Conservation (phyloP, 2,113 vertebrate species). For the Nothoprocta pentlandii region DNA sequence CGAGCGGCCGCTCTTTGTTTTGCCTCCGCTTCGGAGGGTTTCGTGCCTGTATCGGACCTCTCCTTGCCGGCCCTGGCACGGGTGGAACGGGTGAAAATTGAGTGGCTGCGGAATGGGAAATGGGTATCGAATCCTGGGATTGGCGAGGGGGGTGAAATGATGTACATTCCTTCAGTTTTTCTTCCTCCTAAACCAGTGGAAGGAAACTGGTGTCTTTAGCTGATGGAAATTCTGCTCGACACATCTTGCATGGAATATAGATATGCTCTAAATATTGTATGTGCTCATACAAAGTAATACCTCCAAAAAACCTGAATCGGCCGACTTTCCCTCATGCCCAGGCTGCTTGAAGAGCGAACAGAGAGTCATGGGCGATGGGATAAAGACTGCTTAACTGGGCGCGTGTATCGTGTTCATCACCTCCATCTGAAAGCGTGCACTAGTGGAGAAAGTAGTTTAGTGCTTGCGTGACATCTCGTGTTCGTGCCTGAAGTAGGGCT, state of each 20-base stretch:
- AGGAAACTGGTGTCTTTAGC: not conserved
- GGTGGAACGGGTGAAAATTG: not conserved
- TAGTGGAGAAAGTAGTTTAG: not conserved
- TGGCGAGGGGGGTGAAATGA: not conserved
- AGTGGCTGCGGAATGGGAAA: not conserved
- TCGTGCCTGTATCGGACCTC: not conserved
- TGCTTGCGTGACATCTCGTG: not conserved
- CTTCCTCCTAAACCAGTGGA: not conserved
- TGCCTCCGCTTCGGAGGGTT: conserved; percentile 22
- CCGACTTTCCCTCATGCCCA: not conserved
- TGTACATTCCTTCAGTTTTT: not conserved
- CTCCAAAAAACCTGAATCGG: not conserved
- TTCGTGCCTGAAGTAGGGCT: not conserved
- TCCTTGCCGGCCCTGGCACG: not conserved
- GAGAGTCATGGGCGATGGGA: not conserved
- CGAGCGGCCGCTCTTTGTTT: conserved; percentile 50
- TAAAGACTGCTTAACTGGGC: not conserved
- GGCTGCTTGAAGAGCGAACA: not conserved
- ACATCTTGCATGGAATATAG: not conserved
- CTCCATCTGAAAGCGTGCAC: accelerated
- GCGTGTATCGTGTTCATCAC: not conserved
- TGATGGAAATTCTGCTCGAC: not conserved
- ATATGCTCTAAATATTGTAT: not conserved
- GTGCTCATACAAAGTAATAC: not conserved
- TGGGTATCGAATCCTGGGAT: not conserved